Evolutionary conservation across 2,113 vertebrate species (phyloP).

Genomic region (Propithecus coquereli): DNA sequence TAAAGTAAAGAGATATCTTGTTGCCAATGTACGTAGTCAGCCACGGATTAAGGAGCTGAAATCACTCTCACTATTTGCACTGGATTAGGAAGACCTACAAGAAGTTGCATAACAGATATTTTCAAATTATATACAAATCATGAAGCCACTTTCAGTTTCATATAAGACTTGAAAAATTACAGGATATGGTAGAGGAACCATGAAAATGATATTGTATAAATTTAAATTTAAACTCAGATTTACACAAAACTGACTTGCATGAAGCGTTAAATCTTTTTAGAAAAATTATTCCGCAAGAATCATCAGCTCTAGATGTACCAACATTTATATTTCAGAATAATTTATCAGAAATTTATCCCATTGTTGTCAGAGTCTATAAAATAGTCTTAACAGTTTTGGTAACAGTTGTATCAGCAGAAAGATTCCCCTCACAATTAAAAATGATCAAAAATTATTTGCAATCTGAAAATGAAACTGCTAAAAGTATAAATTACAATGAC

Average conservation of each 20-base stretch:
- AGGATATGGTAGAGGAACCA: not conserved
- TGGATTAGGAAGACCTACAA: not conserved
- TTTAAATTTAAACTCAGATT: not conserved
- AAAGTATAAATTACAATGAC: not conserved
- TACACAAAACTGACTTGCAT: not conserved
- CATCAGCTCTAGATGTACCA: not conserved
- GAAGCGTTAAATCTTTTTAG: not conserved
- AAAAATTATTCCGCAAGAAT: not conserved
- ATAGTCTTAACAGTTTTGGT: not conserved
- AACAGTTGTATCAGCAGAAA: not conserved
- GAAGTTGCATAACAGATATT: not conserved
- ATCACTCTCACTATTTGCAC: not conserved
- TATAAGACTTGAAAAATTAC: not conserved
- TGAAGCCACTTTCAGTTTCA: not conserved
- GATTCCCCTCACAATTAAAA: not conserved
- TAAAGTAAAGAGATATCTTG: not conserved
- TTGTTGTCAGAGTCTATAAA: not conserved
- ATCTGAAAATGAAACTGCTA: not conserved
- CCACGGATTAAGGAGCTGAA: not conserved
- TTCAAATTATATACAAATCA: not conserved
- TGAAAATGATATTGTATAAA: not conserved
- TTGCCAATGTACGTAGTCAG: not conserved
- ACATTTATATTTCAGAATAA: conserved; percentile 5
- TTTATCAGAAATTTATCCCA: not conserved
- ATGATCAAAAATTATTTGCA: not conserved